Conservation (phyloP, 92 coral and sea anemone genomes). For the Paragorgia papillata region DNA sequence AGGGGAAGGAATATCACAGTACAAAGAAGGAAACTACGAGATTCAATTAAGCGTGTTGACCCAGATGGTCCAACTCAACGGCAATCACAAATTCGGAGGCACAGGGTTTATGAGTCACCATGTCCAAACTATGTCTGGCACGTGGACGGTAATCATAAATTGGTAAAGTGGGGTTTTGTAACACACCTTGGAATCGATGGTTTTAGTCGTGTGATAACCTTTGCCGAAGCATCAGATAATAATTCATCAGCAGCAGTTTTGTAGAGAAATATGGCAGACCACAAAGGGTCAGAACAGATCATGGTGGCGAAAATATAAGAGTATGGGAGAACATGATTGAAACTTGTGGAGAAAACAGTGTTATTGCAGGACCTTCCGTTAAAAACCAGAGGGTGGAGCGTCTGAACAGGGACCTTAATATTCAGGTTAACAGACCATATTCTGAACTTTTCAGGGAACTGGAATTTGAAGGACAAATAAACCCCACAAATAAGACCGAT, state of each 20-base stretch:
- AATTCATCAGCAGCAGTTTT: constrained; percentile 18
- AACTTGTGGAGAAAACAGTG: not conserved
- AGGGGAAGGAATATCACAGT: constrained; percentile 25
- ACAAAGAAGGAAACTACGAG: constrained; percentile 35
- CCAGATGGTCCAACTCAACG: constrained; percentile 18
- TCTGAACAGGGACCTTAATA: constrained; percentile 54
- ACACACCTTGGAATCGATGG: constrained; percentile 46
- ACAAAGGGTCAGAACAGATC: constrained; percentile 29
- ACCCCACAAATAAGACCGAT: constrained; percentile 31
- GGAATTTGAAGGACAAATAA: constrained; percentile 37
- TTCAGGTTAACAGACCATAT: constrained; percentile 36
- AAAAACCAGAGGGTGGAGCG: too few relatives aligned
- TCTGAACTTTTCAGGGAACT: constrained; percentile 45
- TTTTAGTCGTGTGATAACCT: constrained; percentile 29
- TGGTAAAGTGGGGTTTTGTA: constrained; percentile 36
- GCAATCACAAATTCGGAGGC: constrained; percentile 20
- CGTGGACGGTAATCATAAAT: constrained; percentile 42
- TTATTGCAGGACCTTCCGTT: constrained; percentile 39
- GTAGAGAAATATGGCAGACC: constrained; percentile 11
- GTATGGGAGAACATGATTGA: not conserved
- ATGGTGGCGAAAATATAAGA: constrained; percentile 33
- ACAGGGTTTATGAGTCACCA: constrained; percentile 20
- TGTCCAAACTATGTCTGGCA: too few relatives aligned
- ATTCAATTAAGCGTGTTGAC: constrained; percentile 32
- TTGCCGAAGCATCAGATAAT: constrained; percentile 17